These are phyloP conservation scores for Nipponia nippon DNA, from an alignment of 2,113 vertebrate species.

Conservation along the genomic window DNA sequence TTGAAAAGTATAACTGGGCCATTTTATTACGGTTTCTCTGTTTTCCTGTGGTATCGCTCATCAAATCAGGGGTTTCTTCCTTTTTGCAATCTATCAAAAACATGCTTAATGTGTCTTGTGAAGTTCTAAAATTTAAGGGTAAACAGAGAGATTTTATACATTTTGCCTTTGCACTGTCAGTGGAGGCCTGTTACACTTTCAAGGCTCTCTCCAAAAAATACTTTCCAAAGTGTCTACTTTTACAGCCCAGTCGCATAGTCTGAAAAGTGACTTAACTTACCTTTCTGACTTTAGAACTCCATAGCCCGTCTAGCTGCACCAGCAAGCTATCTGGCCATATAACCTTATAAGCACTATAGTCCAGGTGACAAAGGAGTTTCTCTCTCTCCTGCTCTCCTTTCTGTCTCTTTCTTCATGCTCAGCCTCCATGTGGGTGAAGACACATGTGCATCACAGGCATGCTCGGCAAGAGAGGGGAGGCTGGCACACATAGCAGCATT, in stretches of 20 bases:
- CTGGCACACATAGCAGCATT: fast-evolving
- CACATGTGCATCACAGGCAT: fast-evolving
- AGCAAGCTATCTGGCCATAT: not conserved
- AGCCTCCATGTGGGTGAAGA: not conserved
- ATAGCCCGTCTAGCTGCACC: not conserved
- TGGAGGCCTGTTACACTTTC: not conserved
- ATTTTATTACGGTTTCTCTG: not conserved
- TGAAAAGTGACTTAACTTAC: not conserved
- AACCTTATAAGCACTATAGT: fast-evolving
- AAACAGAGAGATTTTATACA: not conserved
- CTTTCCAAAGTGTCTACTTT: not conserved
- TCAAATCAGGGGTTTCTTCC: not conserved
- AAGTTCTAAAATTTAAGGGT: not conserved
- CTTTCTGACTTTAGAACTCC: not conserved
- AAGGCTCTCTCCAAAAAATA: not conserved
- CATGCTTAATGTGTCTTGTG: not conserved
- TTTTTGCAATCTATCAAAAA: not conserved
- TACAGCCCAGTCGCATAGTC: not conserved
- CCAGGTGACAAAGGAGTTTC: not conserved
- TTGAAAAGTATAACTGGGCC: not conserved
- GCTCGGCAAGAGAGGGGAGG: not conserved
- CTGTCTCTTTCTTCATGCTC: not conserved
- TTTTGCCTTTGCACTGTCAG: not conserved
- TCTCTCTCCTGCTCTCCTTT: not conserved
- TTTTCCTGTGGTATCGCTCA: not conserved